Base-by-base conservation (phyloP, 2,113 vertebrate genomes). In the Saguinus imperator region DNA sequence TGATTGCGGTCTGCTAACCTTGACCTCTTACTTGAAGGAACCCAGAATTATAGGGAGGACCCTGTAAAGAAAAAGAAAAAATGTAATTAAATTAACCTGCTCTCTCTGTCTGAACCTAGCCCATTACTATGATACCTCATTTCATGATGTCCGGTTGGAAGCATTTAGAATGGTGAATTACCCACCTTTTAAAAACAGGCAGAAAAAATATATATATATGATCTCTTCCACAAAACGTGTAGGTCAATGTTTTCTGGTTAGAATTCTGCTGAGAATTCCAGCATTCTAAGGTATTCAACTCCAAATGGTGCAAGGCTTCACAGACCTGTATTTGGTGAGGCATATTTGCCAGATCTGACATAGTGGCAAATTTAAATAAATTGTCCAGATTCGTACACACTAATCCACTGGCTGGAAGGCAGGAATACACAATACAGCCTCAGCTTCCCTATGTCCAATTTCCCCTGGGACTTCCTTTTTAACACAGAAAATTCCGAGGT, bases 1-100 rank as follows among this genome's bases (percentile, higher is more conserved):
- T 96, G 86, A 91, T 94, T 96, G 97, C 14, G 66, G 97, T 80
- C 92, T 92, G 50, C 97, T 95, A 6, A 82, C 68, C n/a, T 18
- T 7, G 21, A 21, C 76, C 52, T 79, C 81, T 83, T 50, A 45
- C 94, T 66, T 68, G 57, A 70, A 88, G 73, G 77, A 68, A 43
- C 11, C 40, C 48, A 16, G n/a, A n/a, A 8, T 73, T n/a, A 18
- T 11, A 92, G 4, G 48, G 35, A 43, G 80, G 68, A 76, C 12
- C 40, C 37, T 23, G n/a, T 68, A 58, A 94, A 93, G 86, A 43
- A 73, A 88, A 40, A 58, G 27, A 58, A 66, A 58, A 66, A 52
- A 12, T 27, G 40, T 17, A 7, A 27, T 79, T 81, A 20, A 40
- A 11, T n/a, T 73, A 25, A 68, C 43, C 77, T 2, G 50, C 50